Base-by-base conservation (phyloP, 2,888 invertebrate genomes). In the Chaetogeoica ovagalla region DNA sequence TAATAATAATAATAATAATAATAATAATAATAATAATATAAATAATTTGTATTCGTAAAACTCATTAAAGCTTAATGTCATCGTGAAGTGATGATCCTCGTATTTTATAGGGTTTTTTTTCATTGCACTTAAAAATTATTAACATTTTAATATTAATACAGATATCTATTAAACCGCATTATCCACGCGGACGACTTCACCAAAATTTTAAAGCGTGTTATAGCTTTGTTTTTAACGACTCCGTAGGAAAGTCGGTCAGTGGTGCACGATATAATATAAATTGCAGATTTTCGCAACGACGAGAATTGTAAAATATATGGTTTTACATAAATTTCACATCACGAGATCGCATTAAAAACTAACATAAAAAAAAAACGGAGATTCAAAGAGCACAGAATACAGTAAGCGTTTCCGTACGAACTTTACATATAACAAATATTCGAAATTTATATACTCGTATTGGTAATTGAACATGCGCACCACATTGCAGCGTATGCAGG, bases 221-320 rank as follows among this genome's bases (percentile, higher is more conserved):
- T n/a, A 2, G 37, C 59, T 71, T 71, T 71, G 59, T 37, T 71
- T 71, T 43, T 43, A 71, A 71, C 59, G 59, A 43, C 30, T 21
- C 7, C 15, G 37, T 17, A 71, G 21, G 9, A 21, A 59, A 43
- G 19, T 71, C 21, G 39, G 37, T 71, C 59, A 43, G 21, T 48
- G 48, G 15, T 15, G 48, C 48, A 11, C 13, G 0, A 48, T 11
- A 3, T 48, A 48, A 1, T 13, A 13, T 15, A 15, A 11, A 48
- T 13, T 48, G 15, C 11, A 48, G 48, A 48, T 48, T 48, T 48
- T 11, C 48, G 48, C 15, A 0, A 13, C 48, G 48, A 48, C 11
- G 48, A 9, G 21, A 19, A 52, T 17, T 15, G 21, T 21, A 9
- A 71, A 48, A 13, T 48, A 48, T 48, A 57, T 21, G 13, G 59